Conservation (phyloP, 2,797 vertebrate genomes). For the Peromyscus attwateri region DNA sequence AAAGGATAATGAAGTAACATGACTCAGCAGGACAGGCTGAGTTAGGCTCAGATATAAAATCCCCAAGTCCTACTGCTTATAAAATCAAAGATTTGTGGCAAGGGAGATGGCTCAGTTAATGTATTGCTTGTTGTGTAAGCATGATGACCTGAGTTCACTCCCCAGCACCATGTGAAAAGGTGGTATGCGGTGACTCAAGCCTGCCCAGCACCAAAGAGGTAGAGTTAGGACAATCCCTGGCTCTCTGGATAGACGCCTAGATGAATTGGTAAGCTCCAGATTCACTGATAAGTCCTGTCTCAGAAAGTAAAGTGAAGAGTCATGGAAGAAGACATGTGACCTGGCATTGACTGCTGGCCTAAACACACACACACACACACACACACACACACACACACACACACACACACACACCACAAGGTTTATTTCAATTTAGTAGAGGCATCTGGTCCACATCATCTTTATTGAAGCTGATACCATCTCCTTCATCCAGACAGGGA, state of each 20-base stretch:
- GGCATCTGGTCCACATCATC: background rate
- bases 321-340: background rate
- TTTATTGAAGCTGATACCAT: background rate
- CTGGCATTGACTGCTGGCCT: background rate
- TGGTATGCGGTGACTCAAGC: background rate
- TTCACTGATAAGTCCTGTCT: background rate
- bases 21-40: background rate
- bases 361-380: background rate
- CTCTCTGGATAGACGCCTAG: background rate
- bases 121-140: background rate
- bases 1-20: background rate
- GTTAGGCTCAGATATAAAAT: background rate
- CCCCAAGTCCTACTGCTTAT: slow-evolving; percentile 4
- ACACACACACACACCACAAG: background rate
- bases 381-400: background rate
- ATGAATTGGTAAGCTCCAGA: background rate
- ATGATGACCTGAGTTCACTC: background rate
- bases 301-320: background rate
- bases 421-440: background rate
- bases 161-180: background rate
- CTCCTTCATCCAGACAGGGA: background rate
- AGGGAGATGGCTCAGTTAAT: background rate
- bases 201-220: background rate
- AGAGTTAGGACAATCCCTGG: background rate
- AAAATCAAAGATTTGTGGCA: background rate